These are phyloP conservation scores for Tragelaphus strepsiceros DNA, from an alignment of 2,113 vertebrate genomes.

Conservation along the genomic window DNA sequence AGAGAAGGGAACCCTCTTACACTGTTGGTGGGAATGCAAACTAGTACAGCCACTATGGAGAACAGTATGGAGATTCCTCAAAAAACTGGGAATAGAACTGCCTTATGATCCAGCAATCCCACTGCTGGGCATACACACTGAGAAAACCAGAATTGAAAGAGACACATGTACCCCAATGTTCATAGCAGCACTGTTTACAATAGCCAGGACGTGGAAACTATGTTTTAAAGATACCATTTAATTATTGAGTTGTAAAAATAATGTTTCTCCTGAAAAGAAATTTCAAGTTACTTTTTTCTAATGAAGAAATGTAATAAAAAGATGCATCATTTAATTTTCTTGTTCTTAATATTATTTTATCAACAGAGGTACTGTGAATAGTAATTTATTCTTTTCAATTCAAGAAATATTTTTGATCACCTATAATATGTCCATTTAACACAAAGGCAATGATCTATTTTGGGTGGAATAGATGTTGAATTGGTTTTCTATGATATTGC, in stretches of 20 bases:
- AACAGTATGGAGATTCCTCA: no score
- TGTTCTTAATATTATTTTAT: not conserved
- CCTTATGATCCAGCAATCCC: no score
- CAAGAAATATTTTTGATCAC: not conserved
- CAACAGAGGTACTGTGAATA: not conserved
- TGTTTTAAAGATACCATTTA: not conserved
- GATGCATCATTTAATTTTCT: not conserved
- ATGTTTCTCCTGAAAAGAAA: not conserved
- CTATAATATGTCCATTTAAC: not conserved
- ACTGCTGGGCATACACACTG: no score
- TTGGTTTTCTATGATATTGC: not conserved
- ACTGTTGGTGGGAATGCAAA: no score
- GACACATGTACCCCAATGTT: no score
- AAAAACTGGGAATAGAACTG: no score
- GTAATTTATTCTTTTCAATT: not conserved
- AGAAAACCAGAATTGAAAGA: no score
- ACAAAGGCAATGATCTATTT: not conserved
- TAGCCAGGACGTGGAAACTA: no score
- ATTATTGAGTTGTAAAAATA: not conserved
- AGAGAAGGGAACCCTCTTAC: no score
- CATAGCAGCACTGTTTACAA: no score
- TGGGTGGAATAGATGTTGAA: not conserved
- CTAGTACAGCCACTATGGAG: no score
- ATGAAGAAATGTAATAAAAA: not conserved
- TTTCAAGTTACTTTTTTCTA: not conserved